phyloP scores from a whole-genome alignment of 92 coral and sea anemone genomes.

The Phenganax subtilis region DNA sequence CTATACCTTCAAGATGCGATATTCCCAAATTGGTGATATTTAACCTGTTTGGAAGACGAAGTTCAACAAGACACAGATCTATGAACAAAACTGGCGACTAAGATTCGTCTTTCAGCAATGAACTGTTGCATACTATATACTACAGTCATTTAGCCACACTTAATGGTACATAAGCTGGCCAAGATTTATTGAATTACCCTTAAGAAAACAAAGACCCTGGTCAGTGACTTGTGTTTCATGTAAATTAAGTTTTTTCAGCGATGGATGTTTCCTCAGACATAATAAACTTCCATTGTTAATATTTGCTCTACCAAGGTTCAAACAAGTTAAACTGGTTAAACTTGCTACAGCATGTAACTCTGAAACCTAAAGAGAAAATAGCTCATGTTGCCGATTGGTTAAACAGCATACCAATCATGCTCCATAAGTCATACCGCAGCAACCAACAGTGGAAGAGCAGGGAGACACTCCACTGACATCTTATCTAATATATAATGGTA shows the following conservation, averaged over 20 bases:
- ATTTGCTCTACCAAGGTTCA: constrained; percentile 63
- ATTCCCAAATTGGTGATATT: constrained; percentile 71
- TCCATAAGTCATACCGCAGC: no score
- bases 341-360: constrained; percentile 51
- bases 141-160: neutral
- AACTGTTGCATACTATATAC: neutral
- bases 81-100: neutral
- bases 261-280: constrained; percentile 52
- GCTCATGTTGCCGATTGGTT: no score
- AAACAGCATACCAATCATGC: no score
- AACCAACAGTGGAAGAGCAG: no score
- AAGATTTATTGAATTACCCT: constrained; percentile 43
- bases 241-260: constrained; percentile 65
- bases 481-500: no score
- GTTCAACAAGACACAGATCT: constrained; percentile 58
- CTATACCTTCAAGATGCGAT: neutral
- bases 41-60: constrained; percentile 75
- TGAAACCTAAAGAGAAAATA: constrained; percentile 49
- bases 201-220: constrained; percentile 62
- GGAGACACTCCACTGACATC: no score
- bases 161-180: neutral
- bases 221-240: constrained; percentile 68
- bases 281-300: constrained; percentile 54
- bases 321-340: constrained; percentile 51
- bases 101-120: neutral